A percentile compares a stretch with the other conserved stretches of the same genome.
Conservation (phyloP, 2,797 vertebrate genomes). For the Trachurus trachurus region DNA sequence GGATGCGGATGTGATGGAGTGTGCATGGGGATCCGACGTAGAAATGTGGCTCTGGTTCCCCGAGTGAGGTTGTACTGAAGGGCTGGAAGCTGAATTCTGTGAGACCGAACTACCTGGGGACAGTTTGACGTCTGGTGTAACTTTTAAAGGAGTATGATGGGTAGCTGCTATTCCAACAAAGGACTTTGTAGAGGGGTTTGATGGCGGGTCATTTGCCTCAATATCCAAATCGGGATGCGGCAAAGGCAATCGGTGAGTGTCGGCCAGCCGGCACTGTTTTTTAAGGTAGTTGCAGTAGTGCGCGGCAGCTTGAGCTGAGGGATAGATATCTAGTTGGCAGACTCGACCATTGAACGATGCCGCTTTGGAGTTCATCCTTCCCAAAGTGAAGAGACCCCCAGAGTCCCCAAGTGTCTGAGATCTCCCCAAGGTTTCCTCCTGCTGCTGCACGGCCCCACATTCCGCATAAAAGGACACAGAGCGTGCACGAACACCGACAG, state of each 20-base stretch:
- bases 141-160: conserved; percentile 29
- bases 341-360: conserved; percentile 91
- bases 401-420: conserved; percentile 83
- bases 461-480: conserved; percentile 89
- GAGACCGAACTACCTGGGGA: conserved; percentile 39
- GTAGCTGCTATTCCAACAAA: conserved; percentile 56
- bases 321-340: conserved; percentile 96
- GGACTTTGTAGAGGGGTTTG: conserved; percentile 45
- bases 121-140: conserved; percentile 43
- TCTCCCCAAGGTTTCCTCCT: conserved; percentile 84
- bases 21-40: conserved; percentile 45
- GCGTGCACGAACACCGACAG: conserved; percentile 86
- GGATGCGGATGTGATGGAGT: conserved; percentile 18
- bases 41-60: conserved; percentile 55
- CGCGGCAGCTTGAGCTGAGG: conserved; percentile 90
- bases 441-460: conserved; percentile 90
- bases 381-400: conserved; percentile 90
- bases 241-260: conserved; percentile 87
- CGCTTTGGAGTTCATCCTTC: conserved; percentile 92
- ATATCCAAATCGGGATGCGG: conserved; percentile 50
- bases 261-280: conserved; percentile 91
- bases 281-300: conserved; percentile 94
- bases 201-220: conserved; percentile 55
- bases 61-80: conserved; percentile 56
- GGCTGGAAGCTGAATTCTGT: conserved; percentile 56